These are phyloP conservation scores for Lucilia sericata DNA, from an alignment of 1,140 invertebrate species.

Conservation along the genomic window DNA sequence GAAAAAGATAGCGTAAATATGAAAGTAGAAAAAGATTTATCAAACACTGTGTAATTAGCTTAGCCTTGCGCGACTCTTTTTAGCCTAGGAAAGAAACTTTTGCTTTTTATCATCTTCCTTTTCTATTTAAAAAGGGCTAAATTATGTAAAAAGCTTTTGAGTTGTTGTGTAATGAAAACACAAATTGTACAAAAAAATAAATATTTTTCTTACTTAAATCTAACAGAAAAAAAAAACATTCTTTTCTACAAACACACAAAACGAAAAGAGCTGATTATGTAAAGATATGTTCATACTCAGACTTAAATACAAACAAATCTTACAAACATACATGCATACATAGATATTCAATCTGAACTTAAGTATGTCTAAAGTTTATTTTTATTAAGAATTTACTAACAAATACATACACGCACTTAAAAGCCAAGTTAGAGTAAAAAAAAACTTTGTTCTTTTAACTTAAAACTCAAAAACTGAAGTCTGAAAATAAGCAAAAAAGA, in stretches of 20 bases:
- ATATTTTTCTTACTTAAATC: neutral
- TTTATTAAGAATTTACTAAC: neutral
- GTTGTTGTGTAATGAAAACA: slow-evolving; percentile 7
- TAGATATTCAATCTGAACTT: neutral
- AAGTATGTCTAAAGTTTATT: neutral
- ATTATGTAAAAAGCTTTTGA: slow-evolving; percentile 22
- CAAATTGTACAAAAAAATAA: neutral
- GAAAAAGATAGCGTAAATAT: neutral
- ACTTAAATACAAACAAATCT: neutral
- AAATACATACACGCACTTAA: neutral
- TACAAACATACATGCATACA: neutral
- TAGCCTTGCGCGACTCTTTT: slow-evolving; percentile 32
- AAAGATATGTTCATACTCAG: neutral
- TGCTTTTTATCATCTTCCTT: neutral
- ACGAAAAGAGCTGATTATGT: neutral
- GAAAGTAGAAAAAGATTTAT: slow-evolving; percentile 31
- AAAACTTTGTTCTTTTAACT: neutral
- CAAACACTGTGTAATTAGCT: slow-evolving; percentile 41
- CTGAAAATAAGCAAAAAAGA: neutral
- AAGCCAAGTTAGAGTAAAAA: neutral
- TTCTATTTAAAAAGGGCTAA: neutral
- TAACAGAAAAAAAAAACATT: neutral
- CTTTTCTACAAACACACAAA: neutral
- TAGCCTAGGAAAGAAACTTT: slow-evolving; percentile 25
- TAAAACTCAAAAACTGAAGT: neutral